Conservation (phyloP, 2,888 invertebrate species). For the Volucella zonaria region DNA sequence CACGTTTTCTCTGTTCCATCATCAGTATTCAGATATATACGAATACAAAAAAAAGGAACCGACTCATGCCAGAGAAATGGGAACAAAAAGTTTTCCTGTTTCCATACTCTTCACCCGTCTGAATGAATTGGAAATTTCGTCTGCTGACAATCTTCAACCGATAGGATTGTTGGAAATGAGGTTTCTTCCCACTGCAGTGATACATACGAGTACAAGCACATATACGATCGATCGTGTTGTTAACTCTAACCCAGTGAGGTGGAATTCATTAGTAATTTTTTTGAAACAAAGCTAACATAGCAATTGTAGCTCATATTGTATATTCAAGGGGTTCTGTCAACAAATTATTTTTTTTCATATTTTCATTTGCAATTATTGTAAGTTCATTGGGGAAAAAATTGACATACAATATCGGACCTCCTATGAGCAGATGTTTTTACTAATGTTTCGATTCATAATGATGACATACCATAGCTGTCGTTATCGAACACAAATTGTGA, state of each 20-base stretch:
- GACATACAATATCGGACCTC: too few species aligned
- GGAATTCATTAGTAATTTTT: constrained; percentile 20
- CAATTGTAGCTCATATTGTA: neutral
- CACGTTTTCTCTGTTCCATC: constrained; percentile 30
- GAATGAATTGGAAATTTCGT: constrained; percentile 53
- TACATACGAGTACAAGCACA: neutral
- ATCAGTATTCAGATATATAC: constrained; percentile 40
- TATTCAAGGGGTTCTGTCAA: neutral
- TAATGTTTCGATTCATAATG: too few species aligned
- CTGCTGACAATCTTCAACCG: constrained; percentile 7
- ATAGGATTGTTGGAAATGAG: neutral
- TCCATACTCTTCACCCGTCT: neutral
- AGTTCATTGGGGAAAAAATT: too few species aligned
- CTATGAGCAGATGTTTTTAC: too few species aligned
- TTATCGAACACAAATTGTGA: too few species aligned
- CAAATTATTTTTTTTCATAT: neutral
- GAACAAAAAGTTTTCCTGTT: constrained; percentile 28
- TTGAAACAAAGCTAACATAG: constrained; percentile 4
- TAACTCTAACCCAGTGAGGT: neutral
- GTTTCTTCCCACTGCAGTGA: neutral
- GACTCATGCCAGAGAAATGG: constrained; percentile 31
- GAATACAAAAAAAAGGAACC: too few species aligned
- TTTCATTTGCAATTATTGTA: too few species aligned
- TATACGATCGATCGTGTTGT: constrained; percentile 15
- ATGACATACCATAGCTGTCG: too few species aligned